Conservation (phyloP, 2,797 vertebrate species). For the Botia almorhae region DNA sequence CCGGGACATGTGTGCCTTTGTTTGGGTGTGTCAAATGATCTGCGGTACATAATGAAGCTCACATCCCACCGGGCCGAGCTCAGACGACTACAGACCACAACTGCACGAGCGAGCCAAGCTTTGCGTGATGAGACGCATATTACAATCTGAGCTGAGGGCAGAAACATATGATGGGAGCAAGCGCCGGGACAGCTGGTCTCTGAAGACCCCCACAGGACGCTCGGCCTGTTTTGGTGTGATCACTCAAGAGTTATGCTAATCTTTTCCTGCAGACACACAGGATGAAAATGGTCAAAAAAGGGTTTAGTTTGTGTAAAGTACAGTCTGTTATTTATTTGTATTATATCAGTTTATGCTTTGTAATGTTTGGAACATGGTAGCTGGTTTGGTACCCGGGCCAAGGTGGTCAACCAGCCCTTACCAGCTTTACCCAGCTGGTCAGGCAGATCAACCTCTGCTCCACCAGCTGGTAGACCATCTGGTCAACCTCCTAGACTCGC, state of each 20-base stretch:
- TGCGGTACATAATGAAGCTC: constrained; percentile 58
- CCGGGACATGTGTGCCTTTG: constrained; percentile 36
- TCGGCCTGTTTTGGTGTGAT: constrained; percentile 42
- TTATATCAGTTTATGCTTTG: background rate
- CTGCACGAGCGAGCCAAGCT: constrained; percentile 18
- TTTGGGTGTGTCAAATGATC: constrained; percentile 44
- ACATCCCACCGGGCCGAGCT: constrained; percentile 33
- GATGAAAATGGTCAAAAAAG: constrained; percentile 8
- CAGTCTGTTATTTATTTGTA: background rate
- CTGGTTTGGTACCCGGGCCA: background rate
- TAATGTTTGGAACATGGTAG: background rate
- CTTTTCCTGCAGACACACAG: constrained; percentile 22
- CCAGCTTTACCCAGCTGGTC: background rate
- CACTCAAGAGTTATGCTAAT: background rate
- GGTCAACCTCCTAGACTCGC: background rate
- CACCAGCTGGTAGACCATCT: background rate
- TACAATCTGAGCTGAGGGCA: constrained; percentile 42
- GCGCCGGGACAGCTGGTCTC: constrained; percentile 74
- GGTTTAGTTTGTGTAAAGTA: background rate
- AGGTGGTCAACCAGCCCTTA: background rate
- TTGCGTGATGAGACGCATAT: constrained; percentile 35
- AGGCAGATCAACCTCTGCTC: background rate
- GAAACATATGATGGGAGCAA: constrained; percentile 58
- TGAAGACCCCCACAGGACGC: constrained; percentile 60
- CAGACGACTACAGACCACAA: constrained; percentile 27